These are phyloP conservation scores for Saiga tatarica DNA, from an alignment of 2,113 vertebrate genomes.

Conservation along the genomic window DNA sequence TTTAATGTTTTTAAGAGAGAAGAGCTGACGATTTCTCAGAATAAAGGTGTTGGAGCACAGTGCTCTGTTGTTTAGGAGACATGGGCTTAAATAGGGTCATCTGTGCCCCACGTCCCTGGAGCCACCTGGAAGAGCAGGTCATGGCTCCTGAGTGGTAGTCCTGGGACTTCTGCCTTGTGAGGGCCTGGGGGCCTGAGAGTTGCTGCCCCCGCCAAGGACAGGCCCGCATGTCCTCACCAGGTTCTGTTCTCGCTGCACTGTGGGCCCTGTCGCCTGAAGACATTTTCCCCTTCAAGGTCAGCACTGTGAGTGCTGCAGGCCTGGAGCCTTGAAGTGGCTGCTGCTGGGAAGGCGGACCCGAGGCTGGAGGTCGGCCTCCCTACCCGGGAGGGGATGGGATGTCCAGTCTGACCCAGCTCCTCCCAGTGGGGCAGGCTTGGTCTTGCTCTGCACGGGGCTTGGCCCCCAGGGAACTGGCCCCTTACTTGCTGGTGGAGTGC, in stretches of 20 bases:
- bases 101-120: no score
- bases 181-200: background rate
- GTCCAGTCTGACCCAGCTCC: fast-evolving
- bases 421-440: no score
- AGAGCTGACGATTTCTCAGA: background rate
- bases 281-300: fast-evolving
- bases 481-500: background rate
- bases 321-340: fast-evolving
- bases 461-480: background rate
- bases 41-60: background rate
- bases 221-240: background rate
- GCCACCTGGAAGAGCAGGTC: background rate
- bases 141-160: fast-evolving
- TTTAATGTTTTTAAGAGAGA: background rate
- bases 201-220: background rate
- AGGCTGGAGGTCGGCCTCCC: fast-evolving
- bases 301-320: fast-evolving
- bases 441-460: fast-evolving
- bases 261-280: fast-evolving
- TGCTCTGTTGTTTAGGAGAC: no score
- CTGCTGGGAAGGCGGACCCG: fast-evolving
- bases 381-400: fast-evolving
- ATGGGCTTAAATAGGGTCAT: fast-evolving
- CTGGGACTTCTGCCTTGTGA: fast-evolving
- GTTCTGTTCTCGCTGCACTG: fast-evolving